phyloP scores from a whole-genome alignment of 2,797 vertebrate species.

The Eupleurogrammus muticus region DNA sequence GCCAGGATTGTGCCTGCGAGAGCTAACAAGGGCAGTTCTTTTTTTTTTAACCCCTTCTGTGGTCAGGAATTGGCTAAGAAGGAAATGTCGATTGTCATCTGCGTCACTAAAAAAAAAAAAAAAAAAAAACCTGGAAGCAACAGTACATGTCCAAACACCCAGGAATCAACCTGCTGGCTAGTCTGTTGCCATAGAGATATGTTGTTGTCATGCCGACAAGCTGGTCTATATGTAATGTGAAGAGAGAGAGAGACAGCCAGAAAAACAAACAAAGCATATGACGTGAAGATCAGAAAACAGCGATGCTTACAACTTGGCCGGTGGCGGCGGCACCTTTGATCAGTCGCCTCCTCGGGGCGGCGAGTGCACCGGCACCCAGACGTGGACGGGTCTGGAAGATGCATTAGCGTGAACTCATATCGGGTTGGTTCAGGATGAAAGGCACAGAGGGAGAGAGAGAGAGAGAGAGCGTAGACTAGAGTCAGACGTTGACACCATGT shows the following conservation, averaged over 20 bases:
- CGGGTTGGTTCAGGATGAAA: constrained; percentile 51
- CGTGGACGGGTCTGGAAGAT: constrained; percentile 20
- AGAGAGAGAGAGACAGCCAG: no score
- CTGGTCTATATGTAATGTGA: constrained; percentile 48
- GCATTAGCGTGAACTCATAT: constrained; percentile 48
- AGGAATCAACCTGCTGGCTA: constrained; percentile 56
- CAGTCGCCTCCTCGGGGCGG: constrained; percentile 41
- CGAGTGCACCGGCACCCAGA: constrained; percentile 30
- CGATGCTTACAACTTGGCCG: constrained; percentile 46
- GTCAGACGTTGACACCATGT: constrained; percentile 49
- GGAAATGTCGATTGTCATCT: constrained; percentile 43
- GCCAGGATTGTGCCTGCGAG: constrained; percentile 1
- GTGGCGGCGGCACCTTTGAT: constrained; percentile 28
- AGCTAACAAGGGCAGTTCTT: not conserved
- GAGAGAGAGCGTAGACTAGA: constrained; percentile 34
- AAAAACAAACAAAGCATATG: constrained; percentile 34
- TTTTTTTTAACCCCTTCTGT: constrained; percentile 36
- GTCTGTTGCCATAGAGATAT: constrained; percentile 76
- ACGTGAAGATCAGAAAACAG: constrained; percentile 38
- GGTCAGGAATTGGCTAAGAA: constrained; percentile 10
- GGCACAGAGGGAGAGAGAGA: constrained; percentile 14
- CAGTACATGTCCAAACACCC: constrained; percentile 52
- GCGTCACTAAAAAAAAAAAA: no score
- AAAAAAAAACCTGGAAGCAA: constrained; percentile 44
- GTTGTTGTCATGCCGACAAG: constrained; percentile 79